phyloP scores from a whole-genome alignment of 1,140 invertebrate genomes.

The Drosophila saltans region DNA sequence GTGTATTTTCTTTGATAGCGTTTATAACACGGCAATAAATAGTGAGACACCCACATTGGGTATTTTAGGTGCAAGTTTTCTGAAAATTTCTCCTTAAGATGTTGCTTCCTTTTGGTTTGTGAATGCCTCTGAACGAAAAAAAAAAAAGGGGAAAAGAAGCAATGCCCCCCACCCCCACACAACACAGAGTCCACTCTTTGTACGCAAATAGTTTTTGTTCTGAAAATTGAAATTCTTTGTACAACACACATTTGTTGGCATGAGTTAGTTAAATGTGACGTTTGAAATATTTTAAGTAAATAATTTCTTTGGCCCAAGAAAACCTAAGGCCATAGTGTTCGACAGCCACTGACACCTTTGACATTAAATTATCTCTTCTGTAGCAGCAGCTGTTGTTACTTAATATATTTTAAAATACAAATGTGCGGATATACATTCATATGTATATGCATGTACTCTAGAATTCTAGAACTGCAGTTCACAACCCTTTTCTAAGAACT shows the following conservation, averaged over 20 bases:
- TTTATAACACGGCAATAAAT: conserved; percentile 1
- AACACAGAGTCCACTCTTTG: conserved; percentile 64
- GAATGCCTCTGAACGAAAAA: conserved; percentile 10
- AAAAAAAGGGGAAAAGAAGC: conserved; percentile 31
- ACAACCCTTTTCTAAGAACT: neutral
- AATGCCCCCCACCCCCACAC: conserved; percentile 43
- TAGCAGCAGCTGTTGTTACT: conserved; percentile 37
- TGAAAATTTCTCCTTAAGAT: conserved; percentile 11
- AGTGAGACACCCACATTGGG: neutral
- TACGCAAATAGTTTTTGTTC: conserved; percentile 72
- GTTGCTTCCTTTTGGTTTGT: conserved; percentile 1
- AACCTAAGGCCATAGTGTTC: conserved; percentile 18
- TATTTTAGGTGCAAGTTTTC: conserved; percentile 3
- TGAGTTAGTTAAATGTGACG: conserved; percentile 56
- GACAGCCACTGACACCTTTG: conserved; percentile 23
- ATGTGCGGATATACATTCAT: neutral
- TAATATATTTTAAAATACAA: conserved; percentile 24
- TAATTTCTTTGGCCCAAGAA: conserved; percentile 55
- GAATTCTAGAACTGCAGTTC: neutral
- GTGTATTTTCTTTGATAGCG: neutral
- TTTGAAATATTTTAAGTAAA: conserved; percentile 58
- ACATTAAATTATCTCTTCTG: conserved; percentile 15
- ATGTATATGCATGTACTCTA: too few species aligned
- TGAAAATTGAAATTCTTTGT: conserved; percentile 63
- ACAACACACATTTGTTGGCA: conserved; percentile 43